Evolutionary conservation across 2,113 vertebrate genomes (phyloP).

Genomic region (Calyptomena viridis): DNA sequence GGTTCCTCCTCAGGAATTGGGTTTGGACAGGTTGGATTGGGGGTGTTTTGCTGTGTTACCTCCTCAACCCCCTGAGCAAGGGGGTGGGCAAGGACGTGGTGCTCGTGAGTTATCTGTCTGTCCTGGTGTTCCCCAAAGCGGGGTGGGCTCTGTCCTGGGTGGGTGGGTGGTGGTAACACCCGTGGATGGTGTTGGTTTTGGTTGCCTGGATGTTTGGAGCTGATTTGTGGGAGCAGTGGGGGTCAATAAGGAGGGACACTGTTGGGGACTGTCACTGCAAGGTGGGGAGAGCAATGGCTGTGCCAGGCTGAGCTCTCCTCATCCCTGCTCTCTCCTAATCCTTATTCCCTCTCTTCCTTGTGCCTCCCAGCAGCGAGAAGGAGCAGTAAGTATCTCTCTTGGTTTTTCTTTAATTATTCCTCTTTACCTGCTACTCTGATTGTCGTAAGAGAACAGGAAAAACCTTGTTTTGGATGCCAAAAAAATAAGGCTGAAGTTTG

Average conservation of each 20-base stretch:
- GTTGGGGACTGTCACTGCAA: background rate
- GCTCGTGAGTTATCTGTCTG: too few species aligned
- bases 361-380: conserved; percentile 81
- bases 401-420: background rate
- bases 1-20: accelerated
- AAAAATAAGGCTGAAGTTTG: background rate
- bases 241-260: accelerated
- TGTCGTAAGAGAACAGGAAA: background rate
- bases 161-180: background rate
- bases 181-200: background rate
- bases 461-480: background rate
- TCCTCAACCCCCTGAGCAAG: background rate
- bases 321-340: background rate
- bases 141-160: accelerated
- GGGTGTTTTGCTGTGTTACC: accelerated
- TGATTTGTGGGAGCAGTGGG: accelerated
- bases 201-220: background rate
- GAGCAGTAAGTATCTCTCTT: conserved; percentile 85
- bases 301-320: background rate
- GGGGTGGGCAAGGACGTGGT: accelerated
- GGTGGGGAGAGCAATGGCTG: background rate
- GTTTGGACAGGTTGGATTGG: accelerated
- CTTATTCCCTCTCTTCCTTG: background rate
- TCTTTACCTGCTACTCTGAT: background rate
- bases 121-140: accelerated